Base-by-base conservation (phyloP, 1,140 invertebrate genomes). In the Orchestia grillus region DNA sequence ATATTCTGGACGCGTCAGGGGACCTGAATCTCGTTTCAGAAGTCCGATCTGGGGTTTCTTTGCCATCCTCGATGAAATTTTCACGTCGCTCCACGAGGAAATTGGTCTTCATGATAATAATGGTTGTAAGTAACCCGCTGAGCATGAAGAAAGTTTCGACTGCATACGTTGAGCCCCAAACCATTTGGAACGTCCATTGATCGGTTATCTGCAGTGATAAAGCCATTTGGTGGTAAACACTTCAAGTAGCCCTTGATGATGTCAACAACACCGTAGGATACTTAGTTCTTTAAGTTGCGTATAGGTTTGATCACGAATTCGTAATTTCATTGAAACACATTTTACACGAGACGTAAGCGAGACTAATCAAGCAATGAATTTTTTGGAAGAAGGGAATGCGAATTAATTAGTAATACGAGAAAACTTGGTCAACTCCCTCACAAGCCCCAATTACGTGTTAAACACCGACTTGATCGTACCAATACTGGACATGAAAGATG, bases 51-150 rank as follows among this genome's bases (percentile, higher is more conserved):
- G 47, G 47, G 19, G 6, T 53, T 53, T 19, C 47, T 53, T 53
- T 19, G 6, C 19, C 47, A 53, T 8, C 19, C 19, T 19, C 47
- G 19, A 6, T 53, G 47, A 53, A 53, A 19, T 77, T 28, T 45
- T 44, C 43, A 11, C 36, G 4, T 6, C 19, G 44, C 40, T 40
- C 41, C 44, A 94, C 6, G 44, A 44, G 47, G 44, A 94, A 94
- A 44, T 47, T 94, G 15, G 92, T 45, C 44, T 94, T 94, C 92
- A 94, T 94, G 36, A 94, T 94, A 44, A 45, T 45, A 40, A 47
- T 94, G 44, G 92, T 94, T 11, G 92, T 94, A n/a, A 94, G 92
- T 44, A 94, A n/a, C 3, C 92, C 92, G 36, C 92, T 94, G 40
- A 94, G 43, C 1, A 44, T 94, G 40, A 94, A 94, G 44, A 94